A percentile compares a stretch with the other conserved stretches of the same genome.
These are phyloP conservation scores for Holacanthus passer DNA, from an alignment of 2,113 vertebrate genomes.

Conservation along the genomic window DNA sequence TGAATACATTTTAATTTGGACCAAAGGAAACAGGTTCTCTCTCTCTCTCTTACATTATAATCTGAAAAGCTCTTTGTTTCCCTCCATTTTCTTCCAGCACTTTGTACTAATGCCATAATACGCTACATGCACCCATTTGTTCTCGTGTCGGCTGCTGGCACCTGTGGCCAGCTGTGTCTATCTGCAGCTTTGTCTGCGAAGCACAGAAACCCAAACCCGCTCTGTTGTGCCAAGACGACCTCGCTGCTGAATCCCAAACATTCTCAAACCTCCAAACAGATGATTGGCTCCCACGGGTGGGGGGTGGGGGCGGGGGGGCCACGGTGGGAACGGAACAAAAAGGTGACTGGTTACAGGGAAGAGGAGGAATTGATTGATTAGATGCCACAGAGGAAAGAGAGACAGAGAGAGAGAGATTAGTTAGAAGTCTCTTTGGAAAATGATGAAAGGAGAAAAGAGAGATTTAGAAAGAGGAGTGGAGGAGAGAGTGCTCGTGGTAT, in stretches of 20 bases:
- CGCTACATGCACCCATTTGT: background rate
- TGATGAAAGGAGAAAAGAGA: slow-evolving; percentile 3
- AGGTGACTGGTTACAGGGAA: slow-evolving; percentile 11
- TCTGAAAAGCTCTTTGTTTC: background rate
- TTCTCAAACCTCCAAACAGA: slow-evolving; percentile 17
- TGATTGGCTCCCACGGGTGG: slow-evolving; percentile 23
- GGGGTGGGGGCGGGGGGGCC: background rate
- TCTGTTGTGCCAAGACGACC: background rate
- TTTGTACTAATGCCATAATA: slow-evolving; percentile 5
- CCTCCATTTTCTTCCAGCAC: background rate
- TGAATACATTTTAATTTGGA: background rate
- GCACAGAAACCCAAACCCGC: background rate
- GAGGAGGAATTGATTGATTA: slow-evolving; percentile 46
- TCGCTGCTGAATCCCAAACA: slow-evolving; percentile 16
- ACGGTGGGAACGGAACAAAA: slow-evolving; percentile 22
- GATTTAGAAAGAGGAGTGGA: background rate
- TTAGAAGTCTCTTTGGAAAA: slow-evolving; percentile 32
- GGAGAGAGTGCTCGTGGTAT: slow-evolving; percentile 5
- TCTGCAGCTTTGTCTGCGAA: background rate
- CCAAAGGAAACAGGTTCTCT: background rate
- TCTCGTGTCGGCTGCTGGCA: background rate
- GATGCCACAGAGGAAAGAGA: slow-evolving; percentile 23
- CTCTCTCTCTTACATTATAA: background rate
- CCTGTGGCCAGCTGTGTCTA: slow-evolving; percentile 15
- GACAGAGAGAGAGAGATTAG: slow-evolving; percentile 38